Conservation (phyloP, 2,797 vertebrate genomes). For the Malacoctenus gilli region DNA sequence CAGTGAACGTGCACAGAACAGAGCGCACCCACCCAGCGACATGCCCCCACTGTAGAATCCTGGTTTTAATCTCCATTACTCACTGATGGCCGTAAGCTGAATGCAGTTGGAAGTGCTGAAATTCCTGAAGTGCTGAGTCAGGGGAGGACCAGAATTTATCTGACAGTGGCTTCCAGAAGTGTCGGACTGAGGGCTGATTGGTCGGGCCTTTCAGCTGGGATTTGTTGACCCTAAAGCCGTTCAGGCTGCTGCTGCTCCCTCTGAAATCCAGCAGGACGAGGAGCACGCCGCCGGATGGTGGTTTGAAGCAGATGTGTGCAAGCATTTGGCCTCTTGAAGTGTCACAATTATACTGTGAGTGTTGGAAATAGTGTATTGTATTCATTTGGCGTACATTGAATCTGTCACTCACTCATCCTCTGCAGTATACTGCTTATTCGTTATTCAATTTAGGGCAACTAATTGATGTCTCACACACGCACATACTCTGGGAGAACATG, state of each 20-base stretch:
- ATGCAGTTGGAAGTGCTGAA: slow-evolving; percentile 20
- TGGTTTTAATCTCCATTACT: slow-evolving; percentile 1
- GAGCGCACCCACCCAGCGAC: neutral
- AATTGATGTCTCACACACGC: too few relatives aligned
- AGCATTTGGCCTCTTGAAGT: too few relatives aligned
- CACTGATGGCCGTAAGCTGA: too few relatives aligned
- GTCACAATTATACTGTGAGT: too few relatives aligned
- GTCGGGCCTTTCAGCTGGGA: slow-evolving; percentile 21
- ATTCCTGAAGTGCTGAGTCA: slow-evolving; percentile 38
- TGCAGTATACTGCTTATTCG: too few relatives aligned
- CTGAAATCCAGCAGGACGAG: slow-evolving; percentile 13
- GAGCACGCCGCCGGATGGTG: neutral
- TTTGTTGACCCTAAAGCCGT: slow-evolving; percentile 26
- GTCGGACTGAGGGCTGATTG: slow-evolving; percentile 30
- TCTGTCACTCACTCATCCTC: too few relatives aligned
- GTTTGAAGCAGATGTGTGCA: too few relatives aligned
- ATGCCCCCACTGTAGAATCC: neutral
- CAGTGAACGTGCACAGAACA: neutral
- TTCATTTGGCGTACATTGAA: too few relatives aligned
- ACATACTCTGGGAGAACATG: too few relatives aligned
- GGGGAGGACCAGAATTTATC: slow-evolving; percentile 47
- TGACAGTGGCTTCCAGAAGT: slow-evolving; percentile 37
- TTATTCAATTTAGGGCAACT: too few relatives aligned
- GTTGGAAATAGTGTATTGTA: too few relatives aligned
- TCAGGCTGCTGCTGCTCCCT: slow-evolving; percentile 5